A percentile compares a stretch with the other conserved stretches of the same genome.
Conservation (phyloP, 2,888 invertebrate genomes). For the Eupithecia subumbrata region DNA sequence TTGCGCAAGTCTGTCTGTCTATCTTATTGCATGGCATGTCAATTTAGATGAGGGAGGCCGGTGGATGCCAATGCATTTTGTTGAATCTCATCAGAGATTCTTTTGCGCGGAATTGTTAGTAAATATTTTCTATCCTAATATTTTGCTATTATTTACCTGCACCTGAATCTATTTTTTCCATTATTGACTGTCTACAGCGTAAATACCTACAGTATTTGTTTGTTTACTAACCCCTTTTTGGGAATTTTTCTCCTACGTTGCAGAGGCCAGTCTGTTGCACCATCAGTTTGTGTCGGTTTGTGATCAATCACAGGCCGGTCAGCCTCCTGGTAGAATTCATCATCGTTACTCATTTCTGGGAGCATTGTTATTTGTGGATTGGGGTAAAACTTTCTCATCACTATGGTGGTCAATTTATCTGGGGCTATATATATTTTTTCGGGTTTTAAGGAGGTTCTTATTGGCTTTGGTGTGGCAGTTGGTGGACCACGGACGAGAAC, state of each 20-base stretch:
- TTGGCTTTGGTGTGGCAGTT: not conserved
- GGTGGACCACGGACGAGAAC: not conserved
- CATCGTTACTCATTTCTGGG: not conserved
- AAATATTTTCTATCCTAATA: too few relatives aligned
- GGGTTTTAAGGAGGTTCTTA: not conserved
- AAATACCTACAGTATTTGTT: too few relatives aligned
- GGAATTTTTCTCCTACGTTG: not conserved
- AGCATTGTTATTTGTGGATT: slow-evolving; percentile 1
- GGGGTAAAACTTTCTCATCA: slow-evolving; percentile 59
- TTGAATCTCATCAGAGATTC: too few relatives aligned
- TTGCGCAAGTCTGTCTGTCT: too few relatives aligned
- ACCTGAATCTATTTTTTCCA: too few relatives aligned
- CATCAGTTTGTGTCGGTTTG: not conserved
- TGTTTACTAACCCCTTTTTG: not conserved
- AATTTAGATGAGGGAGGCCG: too few relatives aligned
- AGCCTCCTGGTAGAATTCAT: slow-evolving; percentile 4
- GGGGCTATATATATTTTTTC: not conserved
- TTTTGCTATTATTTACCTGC: too few relatives aligned
- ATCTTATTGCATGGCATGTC: too few relatives aligned
- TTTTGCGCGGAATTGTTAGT: too few relatives aligned
- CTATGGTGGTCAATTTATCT: slow-evolving; percentile 36
- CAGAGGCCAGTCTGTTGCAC: not conserved
- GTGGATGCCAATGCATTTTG: too few relatives aligned
- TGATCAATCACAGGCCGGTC: slow-evolving; percentile 8
- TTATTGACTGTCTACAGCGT: too few relatives aligned